Conservation (phyloP, 92 coral and sea anemone species). For the Epizoanthus scotinus region DNA sequence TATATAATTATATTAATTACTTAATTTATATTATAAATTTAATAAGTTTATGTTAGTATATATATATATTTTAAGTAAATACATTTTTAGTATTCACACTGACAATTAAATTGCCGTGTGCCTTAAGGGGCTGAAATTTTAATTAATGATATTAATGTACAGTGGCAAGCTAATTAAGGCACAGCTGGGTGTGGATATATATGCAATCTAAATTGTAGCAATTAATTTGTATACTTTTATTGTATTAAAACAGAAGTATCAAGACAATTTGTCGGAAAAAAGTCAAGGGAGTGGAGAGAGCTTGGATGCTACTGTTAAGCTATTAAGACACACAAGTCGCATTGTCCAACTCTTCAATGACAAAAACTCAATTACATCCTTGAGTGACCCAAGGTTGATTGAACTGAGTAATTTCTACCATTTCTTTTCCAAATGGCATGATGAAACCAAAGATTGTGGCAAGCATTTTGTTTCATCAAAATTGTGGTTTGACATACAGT, state of each 20-base stretch:
- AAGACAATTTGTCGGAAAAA: neutral
- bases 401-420: neutral
- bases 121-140: no score
- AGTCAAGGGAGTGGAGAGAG: conserved; percentile 1
- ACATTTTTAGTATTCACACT: neutral
- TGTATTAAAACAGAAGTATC: neutral
- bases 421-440: conserved; percentile 19
- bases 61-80: neutral
- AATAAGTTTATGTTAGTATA: neutral
- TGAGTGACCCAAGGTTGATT: conserved; percentile 18
- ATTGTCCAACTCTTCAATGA: conserved; percentile 19
- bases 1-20: neutral
- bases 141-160: no score
- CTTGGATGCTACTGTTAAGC: conserved; percentile 20
- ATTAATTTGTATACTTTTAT: neutral
- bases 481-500: conserved; percentile 61
- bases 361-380: conserved; percentile 18
- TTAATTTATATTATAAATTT: neutral
- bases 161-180: no score
- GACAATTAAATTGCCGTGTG: no score
- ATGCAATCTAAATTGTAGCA: neutral
- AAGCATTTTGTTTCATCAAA: conserved; percentile 47
- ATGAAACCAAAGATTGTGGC: conserved; percentile 2
- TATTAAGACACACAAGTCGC: conserved; percentile 30
- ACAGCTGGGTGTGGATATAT: no score